Percentiles rank a stretch among this genome's conserved stretches.
These are phyloP conservation scores for Spizella passerina DNA, from an alignment of 2,797 vertebrate genomes.

Conservation along the genomic window DNA sequence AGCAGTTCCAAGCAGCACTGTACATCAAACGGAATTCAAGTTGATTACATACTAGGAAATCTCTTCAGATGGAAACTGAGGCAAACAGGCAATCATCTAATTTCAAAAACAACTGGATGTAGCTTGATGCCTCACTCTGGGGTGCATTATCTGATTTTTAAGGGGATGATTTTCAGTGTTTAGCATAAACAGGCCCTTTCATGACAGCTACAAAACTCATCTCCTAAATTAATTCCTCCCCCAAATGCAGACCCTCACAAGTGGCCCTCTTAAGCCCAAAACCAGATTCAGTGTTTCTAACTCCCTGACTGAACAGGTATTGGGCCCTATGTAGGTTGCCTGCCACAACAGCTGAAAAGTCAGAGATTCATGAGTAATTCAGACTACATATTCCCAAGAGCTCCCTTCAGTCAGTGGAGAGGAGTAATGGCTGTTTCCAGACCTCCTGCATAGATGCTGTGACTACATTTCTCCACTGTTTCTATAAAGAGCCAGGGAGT, in stretches of 20 bases:
- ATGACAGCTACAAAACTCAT: not conserved
- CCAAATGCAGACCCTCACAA: not conserved
- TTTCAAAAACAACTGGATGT: not conserved
- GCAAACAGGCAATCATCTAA: not conserved
- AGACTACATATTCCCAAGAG: not conserved
- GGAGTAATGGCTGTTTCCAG: not conserved
- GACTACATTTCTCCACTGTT: slow-evolving; percentile 4
- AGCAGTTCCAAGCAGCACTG: not conserved
- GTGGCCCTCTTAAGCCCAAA: not conserved
- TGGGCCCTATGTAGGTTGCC: not conserved
- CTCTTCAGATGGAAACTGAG: slow-evolving; percentile 8
- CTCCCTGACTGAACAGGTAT: not conserved
- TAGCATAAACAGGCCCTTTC: not conserved
- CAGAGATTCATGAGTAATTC: not conserved
- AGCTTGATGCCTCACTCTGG: not conserved
- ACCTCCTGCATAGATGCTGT: not conserved
- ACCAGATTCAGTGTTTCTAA: not conserved
- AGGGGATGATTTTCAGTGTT: not conserved
- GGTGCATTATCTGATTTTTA: not conserved
- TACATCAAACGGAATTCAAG: slow-evolving; percentile 14
- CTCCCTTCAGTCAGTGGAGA: not conserved
- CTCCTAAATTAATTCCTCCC: not conserved
- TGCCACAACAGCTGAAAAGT: not conserved
- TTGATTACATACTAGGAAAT: not conserved
- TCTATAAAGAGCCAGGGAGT: not conserved